These are phyloP conservation scores for Eulemur albifrons DNA, from an alignment of 2,797 vertebrate genomes.

Conservation along the genomic window DNA sequence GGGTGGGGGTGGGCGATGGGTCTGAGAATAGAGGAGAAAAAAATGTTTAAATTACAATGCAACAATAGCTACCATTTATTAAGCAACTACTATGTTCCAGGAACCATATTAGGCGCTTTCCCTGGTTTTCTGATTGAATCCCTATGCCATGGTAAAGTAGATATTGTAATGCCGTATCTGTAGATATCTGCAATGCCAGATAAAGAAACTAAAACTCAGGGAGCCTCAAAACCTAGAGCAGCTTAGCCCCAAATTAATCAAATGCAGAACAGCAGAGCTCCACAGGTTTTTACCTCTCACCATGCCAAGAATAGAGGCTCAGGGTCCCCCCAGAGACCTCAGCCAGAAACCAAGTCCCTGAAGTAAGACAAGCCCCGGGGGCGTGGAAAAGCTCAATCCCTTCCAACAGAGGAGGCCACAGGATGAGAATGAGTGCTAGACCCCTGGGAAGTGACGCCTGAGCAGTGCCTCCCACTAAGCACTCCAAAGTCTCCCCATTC, in stretches of 20 bases:
- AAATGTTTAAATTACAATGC: not conserved
- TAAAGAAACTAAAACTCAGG: not conserved
- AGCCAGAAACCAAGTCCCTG: not conserved
- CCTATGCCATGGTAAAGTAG: not conserved
- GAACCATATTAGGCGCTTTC: not conserved
- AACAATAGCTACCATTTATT: not conserved
- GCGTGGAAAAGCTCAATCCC: not conserved
- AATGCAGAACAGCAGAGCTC: not conserved
- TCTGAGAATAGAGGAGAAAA: not conserved
- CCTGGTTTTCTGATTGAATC: not conserved
- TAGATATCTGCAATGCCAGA: not conserved
- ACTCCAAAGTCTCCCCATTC: not conserved
- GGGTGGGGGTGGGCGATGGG: fast-evolving
- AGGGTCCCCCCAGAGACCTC: not conserved
- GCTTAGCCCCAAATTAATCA: not conserved
- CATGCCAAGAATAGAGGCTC: not conserved
- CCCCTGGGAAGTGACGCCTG: not conserved
- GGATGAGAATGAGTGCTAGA: not conserved
- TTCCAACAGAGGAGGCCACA: not conserved
- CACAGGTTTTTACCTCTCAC: not conserved
- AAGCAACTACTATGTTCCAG: not conserved
- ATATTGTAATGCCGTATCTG: not conserved
- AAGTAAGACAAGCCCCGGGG: not conserved
- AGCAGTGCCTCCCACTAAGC: not conserved
- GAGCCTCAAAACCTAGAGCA: not conserved